Evolutionary conservation across 2,797 vertebrate species (phyloP).

Genomic region (Coregonus sp.): DNA sequence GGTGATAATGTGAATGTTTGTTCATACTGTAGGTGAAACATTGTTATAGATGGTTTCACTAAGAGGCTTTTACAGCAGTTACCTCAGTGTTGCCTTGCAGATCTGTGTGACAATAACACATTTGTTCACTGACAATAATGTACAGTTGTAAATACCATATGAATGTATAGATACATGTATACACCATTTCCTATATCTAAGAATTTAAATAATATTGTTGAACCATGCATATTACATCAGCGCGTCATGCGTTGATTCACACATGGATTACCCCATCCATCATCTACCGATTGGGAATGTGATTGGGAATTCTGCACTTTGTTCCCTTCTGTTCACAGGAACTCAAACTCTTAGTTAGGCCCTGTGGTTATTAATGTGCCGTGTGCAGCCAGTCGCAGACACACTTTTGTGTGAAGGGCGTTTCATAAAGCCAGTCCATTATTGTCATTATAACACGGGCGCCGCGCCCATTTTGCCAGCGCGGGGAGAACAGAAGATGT

Average conservation of each 20-base stretch:
- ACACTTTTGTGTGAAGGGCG: slow-evolving; percentile 55
- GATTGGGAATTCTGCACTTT: slow-evolving; percentile 46
- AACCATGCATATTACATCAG: background rate
- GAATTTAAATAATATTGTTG: background rate
- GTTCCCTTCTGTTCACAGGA: slow-evolving; percentile 37
- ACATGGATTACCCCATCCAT: slow-evolving; percentile 22
- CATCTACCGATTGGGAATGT: slow-evolving; percentile 23
- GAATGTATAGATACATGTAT: no score
- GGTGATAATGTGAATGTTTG: no score
- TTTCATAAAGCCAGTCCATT: slow-evolving; percentile 75
- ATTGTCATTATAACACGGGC: slow-evolving; percentile 74
- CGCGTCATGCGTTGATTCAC: slow-evolving; percentile 12
- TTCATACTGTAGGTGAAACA: no score
- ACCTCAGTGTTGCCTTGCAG: no score
- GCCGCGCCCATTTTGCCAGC: slow-evolving; percentile 59
- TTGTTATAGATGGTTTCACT: no score
- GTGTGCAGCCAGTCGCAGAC: slow-evolving; percentile 32
- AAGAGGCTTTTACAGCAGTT: no score
- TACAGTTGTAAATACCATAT: no score
- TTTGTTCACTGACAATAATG: no score
- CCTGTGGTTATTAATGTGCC: slow-evolving; percentile 48
- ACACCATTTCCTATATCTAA: background rate
- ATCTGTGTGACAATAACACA: no score
- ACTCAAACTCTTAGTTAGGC: slow-evolving; percentile 54
- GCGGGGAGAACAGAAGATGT: slow-evolving; percentile 67